Evolutionary conservation across 2,797 vertebrate species (phyloP).

Genomic region (Scarus forsteni): DNA sequence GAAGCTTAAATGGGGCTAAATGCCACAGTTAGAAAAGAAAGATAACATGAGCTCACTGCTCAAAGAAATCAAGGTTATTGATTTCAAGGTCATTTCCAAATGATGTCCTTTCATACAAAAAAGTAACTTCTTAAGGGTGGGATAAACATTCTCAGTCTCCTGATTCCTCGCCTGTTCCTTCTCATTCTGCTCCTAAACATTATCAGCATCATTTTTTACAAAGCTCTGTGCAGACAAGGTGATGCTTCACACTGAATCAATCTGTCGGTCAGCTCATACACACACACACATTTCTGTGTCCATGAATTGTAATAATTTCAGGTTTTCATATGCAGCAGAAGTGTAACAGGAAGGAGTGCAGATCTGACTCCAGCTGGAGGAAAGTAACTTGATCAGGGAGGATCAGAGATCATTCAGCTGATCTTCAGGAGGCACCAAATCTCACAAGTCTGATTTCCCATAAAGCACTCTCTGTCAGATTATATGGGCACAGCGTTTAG

Average conservation of each 20-base stretch:
- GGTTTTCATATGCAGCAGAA: slow-evolving; percentile 34
- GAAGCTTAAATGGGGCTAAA: slow-evolving; percentile 54
- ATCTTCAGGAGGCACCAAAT: slow-evolving; percentile 68
- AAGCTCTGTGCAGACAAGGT: slow-evolving; percentile 48
- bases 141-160: slow-evolving; percentile 35
- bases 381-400: slow-evolving; percentile 72
- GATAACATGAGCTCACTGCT: slow-evolving; percentile 49
- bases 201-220: slow-evolving; percentile 44
- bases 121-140: slow-evolving; percentile 42
- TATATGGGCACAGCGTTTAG: slow-evolving; percentile 76
- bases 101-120: slow-evolving; percentile 41
- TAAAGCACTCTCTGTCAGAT: slow-evolving; percentile 74
- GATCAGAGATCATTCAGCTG: slow-evolving; percentile 60
- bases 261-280: slow-evolving; percentile 22
- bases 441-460: slow-evolving; percentile 66
- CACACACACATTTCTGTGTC: slow-evolving; percentile 38
- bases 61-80: slow-evolving; percentile 55
- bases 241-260: slow-evolving; percentile 42
- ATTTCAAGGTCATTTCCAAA: slow-evolving; percentile 58
- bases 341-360: slow-evolving; percentile 33
- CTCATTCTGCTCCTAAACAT: slow-evolving; percentile 30
- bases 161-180: slow-evolving; percentile 12
- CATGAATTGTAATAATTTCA: slow-evolving; percentile 30
- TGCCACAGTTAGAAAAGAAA: slow-evolving; percentile 4
- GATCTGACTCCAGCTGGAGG: slow-evolving; percentile 45